phyloP scores from a whole-genome alignment of 2,888 invertebrate species.

The Dryocosmus kuriphilus region DNA sequence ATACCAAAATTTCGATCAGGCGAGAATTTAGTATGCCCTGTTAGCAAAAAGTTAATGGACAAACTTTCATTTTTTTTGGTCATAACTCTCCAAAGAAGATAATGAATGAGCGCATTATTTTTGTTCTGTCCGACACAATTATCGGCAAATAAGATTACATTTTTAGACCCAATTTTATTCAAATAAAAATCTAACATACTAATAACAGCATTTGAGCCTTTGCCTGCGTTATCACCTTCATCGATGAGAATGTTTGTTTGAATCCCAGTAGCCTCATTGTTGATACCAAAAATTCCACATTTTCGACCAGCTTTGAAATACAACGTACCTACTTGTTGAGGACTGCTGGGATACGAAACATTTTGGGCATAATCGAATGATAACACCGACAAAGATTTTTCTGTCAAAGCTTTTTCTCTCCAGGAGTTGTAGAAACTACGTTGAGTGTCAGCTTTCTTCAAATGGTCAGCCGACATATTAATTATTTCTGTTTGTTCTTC shows the following conservation, averaged over 20 bases:
- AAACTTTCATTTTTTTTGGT: too few relatives aligned
- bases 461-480: background rate
- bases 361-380: too few relatives aligned
- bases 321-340: background rate
- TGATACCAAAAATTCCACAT: background rate
- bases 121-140: slow-evolving; percentile 22
- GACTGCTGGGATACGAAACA: background rate
- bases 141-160: slow-evolving; percentile 2
- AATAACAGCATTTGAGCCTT: slow-evolving; percentile 30
- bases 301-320: background rate
- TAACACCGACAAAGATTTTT: background rate
- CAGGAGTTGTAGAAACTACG: slow-evolving; percentile 21
- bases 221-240: slow-evolving; percentile 11
- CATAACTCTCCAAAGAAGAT: slow-evolving; percentile 27
- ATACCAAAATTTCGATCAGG: too few relatives aligned
- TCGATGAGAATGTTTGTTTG: background rate
- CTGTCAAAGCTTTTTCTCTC: slow-evolving; percentile 21
- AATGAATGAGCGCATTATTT: slow-evolving; percentile 21
- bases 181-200: slow-evolving; percentile 14
- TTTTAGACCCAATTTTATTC: too few relatives aligned
- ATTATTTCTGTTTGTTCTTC: background rate
- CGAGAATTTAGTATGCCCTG: too few relatives aligned
- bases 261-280: slow-evolving; percentile 8
- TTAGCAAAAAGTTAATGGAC: too few relatives aligned
- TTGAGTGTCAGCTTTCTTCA: slow-evolving; percentile 11